A percentile compares a stretch with the other conserved stretches of the same genome.
Evolutionary conservation across 2,888 invertebrate genomes (phyloP).

Genomic region (Protula sp.): DNA sequence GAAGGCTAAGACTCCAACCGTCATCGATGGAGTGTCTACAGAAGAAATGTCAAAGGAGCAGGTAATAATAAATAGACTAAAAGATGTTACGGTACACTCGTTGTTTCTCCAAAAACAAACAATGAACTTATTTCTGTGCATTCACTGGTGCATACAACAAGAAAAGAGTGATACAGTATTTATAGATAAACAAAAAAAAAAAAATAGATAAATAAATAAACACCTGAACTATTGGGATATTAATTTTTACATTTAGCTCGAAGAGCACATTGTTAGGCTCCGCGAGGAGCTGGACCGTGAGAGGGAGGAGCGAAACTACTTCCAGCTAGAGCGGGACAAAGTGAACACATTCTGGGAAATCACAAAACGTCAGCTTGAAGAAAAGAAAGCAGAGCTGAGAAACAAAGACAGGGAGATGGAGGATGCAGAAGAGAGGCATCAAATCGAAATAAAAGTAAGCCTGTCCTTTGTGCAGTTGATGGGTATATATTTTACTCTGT

Average conservation of each 20-base stretch:
- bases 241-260: conserved; percentile 62
- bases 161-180: not conserved
- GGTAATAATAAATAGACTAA: conserved; percentile 35
- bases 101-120: no score
- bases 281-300: conserved; percentile 89
- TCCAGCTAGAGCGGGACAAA: conserved; percentile 90
- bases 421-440: conserved; percentile 79
- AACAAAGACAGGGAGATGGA: conserved; percentile 83
- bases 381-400: conserved; percentile 66
- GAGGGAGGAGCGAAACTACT: conserved; percentile 90
- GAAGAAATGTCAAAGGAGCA: conserved; percentile 89
- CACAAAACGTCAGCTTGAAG: conserved; percentile 80
- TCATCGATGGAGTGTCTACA: conserved; percentile 84
- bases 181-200: not conserved
- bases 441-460: conserved; percentile 72
- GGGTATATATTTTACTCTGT: not conserved
- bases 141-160: no score
- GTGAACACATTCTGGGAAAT: conserved; percentile 93
- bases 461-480: no score
- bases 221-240: not conserved
- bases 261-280: conserved; percentile 77
- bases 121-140: no score
- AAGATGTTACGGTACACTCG: no score
- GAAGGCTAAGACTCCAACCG: conserved; percentile 47
- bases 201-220: not conserved